These are phyloP conservation scores for Piaya cayana DNA, from an alignment of 2,113 vertebrate species.

Conservation along the genomic window DNA sequence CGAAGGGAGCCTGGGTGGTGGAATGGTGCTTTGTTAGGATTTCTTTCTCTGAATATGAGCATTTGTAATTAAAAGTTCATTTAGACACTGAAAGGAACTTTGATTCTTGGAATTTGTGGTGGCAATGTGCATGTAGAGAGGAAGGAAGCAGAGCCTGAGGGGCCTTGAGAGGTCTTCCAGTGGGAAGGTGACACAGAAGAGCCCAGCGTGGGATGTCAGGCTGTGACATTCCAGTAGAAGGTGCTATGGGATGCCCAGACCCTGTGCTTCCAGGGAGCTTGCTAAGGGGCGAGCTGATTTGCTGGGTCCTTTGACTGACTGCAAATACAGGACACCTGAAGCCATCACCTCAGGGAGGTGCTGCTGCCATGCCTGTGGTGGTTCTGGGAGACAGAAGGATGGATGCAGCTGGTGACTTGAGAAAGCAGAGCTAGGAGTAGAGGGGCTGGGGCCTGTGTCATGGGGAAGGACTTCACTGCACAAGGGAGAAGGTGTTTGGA, in stretches of 20 bases:
- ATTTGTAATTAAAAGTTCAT: too few species aligned
- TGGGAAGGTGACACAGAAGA: too few species aligned
- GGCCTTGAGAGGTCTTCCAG: too few species aligned
- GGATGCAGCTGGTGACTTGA: neutral
- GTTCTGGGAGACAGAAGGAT: neutral
- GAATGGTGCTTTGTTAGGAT: fast-evolving
- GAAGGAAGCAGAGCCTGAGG: too few species aligned
- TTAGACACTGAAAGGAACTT: neutral
- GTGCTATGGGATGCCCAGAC: too few species aligned
- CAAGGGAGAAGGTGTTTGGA: too few species aligned
- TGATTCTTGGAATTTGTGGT: fast-evolving
- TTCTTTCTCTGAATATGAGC: neutral
- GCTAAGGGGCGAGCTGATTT: too few species aligned
- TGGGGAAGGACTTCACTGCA: too few species aligned
- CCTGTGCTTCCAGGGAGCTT: fast-evolving
- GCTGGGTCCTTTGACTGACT: fast-evolving
- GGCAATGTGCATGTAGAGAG: neutral
- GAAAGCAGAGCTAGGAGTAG: neutral
- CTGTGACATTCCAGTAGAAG: neutral
- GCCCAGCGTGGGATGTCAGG: too few species aligned
- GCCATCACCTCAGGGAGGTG: too few species aligned
- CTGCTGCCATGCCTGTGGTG: fast-evolving
- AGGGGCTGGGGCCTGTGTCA: neutral
- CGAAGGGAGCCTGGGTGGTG: too few species aligned
- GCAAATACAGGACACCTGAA: neutral